Evolutionary conservation across 1,140 invertebrate species (phyloP), one percentile per base, ranked within the genome.

Genomic region (Neodiprion virginianus): DNA sequence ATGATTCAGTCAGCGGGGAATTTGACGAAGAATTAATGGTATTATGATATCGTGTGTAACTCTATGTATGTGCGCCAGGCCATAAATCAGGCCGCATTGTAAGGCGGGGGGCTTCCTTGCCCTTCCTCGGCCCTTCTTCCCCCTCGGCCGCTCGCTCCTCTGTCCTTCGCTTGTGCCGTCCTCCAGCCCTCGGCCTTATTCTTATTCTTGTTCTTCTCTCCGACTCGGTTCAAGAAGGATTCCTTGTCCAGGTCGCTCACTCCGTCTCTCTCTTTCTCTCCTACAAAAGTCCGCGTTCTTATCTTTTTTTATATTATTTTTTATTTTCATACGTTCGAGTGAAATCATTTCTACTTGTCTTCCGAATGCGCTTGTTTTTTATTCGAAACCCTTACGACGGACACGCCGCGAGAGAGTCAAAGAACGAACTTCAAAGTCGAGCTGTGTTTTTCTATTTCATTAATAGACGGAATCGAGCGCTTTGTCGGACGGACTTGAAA

Each of bases 21-120:
- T 89, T 88, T 89, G 87, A 88, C 88, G 85, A 88, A 88, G 86
- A 88, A 89, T 89, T 88, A 89, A 88, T 89, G 87, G 85, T 87
- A 88, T 88, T 89, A 89, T 88, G 87, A 89, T 89, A 89, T 88
- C 86, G 86, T 88, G 86, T 87, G 87, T 88, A 87, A 88, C 85
- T 87, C 85, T 87, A 85, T 87, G 85, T 87, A 85, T 87, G 86
- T 84, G 85, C 83, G 83, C 80, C 79, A 80, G 83, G 80, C 84
- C 84, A 88, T 88, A 88, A 88, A 88, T 88, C 86, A 88, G 86
- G 78, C 84, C 82, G 82, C 83, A 87, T 88, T 88, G 86, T 88
- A 73, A 87, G 81, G 80, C 79, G 76, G 77, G 77, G 79, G 80
- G 79, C 80, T 61, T 61, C 53, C n/a, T 61, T 61, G 53, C 53